Conservation (phyloP, 2,113 vertebrate species). For the Spheniscus mendiculus region DNA sequence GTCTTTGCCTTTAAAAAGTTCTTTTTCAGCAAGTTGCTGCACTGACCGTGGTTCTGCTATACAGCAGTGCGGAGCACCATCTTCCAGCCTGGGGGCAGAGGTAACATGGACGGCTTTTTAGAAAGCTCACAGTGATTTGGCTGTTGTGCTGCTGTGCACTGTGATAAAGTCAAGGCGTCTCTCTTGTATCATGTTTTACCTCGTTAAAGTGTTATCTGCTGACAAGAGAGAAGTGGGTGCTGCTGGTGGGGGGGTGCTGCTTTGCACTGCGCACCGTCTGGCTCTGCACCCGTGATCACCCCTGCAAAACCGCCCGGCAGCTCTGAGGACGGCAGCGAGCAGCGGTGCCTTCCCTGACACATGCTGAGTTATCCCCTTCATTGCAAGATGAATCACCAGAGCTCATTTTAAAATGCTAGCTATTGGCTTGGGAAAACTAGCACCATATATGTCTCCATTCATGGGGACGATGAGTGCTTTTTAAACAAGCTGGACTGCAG, state of each 20-base stretch:
- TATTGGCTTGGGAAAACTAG: neutral
- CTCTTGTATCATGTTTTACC: neutral
- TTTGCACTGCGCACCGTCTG: neutral
- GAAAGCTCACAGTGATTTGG: no score
- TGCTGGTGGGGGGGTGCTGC: neutral
- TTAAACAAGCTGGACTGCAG: neutral
- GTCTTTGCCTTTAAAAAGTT: neutral
- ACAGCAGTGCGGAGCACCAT: accelerated
- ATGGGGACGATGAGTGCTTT: accelerated
- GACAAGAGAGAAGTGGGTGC: neutral
- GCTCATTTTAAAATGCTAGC: accelerated
- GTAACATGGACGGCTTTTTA: accelerated
- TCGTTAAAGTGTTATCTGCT: no score
- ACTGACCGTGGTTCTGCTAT: accelerated
- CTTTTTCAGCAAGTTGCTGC: neutral
- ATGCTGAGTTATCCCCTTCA: neutral
- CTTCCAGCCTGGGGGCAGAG: no score
- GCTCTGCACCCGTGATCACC: neutral
- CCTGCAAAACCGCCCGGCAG: neutral
- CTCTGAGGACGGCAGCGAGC: neutral
- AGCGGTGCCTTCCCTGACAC: no score
- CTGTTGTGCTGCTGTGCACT: neutral
- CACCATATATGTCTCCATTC: accelerated
- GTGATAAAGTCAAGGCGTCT: neutral
- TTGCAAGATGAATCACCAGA: neutral